Percentiles rank a stretch among this genome's conserved stretches.
These are phyloP conservation scores for Pseudotriccus pelzelni DNA, from an alignment of 2,797 vertebrate species.

Conservation along the genomic window DNA sequence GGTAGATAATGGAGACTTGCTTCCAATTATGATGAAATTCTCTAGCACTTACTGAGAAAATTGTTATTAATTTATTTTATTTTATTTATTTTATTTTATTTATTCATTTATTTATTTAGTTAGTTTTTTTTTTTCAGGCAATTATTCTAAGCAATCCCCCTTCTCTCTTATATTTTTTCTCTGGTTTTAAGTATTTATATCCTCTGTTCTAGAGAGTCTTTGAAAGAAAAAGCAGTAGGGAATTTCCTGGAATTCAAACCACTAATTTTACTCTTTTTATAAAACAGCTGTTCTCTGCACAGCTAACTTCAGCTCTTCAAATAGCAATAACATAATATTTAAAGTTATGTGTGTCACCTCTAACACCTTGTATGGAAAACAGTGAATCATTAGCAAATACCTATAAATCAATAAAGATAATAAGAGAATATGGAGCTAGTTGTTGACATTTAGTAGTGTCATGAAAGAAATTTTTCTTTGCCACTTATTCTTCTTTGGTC, in stretches of 20 bases:
- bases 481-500: not conserved
- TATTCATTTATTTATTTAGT: not conserved
- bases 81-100: not conserved
- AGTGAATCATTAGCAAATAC: not conserved
- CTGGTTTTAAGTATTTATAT: not conserved
- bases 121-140: not conserved
- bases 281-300: not conserved
- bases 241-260: not conserved
- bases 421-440: not conserved
- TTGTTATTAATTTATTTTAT: not conserved
- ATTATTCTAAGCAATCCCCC: not conserved
- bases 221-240: not conserved
- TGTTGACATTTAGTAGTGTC: not conserved
- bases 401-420: not conserved
- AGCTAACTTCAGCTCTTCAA: not conserved
- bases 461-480: not conserved
- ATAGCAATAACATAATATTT: not conserved
- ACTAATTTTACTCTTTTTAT: not conserved
- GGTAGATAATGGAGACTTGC: not conserved
- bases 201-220: not conserved
- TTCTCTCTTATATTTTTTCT: not conserved
- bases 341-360: not conserved
- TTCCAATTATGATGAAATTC: not conserved
- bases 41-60: not conserved
- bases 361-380: not conserved